Percentiles rank a stretch among this genome's conserved stretches.
Evolutionary conservation across 2,113 vertebrate genomes (phyloP).

Genomic region (Carettochelys insculpta): DNA sequence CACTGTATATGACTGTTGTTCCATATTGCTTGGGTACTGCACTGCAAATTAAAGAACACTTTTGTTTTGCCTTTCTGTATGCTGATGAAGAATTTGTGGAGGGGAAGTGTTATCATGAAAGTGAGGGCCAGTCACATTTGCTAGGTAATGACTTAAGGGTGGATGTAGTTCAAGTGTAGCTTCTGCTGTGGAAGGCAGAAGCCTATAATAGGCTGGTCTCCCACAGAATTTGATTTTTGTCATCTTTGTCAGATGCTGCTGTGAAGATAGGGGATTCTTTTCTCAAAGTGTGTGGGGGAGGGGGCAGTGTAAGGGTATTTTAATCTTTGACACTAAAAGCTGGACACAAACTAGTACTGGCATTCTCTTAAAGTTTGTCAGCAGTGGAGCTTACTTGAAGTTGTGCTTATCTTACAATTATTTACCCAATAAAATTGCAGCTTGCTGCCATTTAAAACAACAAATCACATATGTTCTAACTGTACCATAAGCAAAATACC

Average conservation of each 20-base stretch:
- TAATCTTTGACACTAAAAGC: neutral
- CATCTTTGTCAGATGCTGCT: fast-evolving
- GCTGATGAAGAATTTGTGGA: neutral
- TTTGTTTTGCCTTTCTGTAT: neutral
- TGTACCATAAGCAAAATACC: neutral
- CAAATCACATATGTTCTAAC: neutral
- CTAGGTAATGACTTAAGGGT: neutral
- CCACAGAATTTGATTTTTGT: too few relatives aligned
- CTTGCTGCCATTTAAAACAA: neutral
- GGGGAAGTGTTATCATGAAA: neutral
- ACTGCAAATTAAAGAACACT: neutral
- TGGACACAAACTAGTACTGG: neutral
- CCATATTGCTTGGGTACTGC: fast-evolving
- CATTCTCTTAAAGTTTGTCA: neutral
- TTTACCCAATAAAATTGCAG: neutral
- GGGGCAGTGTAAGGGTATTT: too few relatives aligned
- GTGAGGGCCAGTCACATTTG: neutral
- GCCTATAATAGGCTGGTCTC: neutral
- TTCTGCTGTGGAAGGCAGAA: too few relatives aligned
- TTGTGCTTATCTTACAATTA: neutral
- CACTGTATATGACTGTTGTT: neutral
- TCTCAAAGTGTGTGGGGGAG: neutral
- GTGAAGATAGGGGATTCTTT: neutral
- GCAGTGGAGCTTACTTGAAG: neutral
- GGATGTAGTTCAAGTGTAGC: neutral